These are phyloP conservation scores for Drosophila pegasa DNA, from an alignment of 2,888 invertebrate genomes.

Conservation along the genomic window DNA sequence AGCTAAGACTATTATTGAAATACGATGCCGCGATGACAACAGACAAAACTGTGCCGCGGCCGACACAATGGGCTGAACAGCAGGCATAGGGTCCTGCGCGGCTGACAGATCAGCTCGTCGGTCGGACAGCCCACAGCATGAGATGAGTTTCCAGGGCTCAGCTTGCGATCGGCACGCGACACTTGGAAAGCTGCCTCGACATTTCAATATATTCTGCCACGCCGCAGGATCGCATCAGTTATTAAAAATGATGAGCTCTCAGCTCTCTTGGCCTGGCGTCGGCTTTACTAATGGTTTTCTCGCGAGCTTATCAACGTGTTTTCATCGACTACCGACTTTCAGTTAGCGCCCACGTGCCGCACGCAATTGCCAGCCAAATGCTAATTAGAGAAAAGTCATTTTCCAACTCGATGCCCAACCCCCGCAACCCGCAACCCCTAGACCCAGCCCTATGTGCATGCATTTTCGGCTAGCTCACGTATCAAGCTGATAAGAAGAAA, in stretches of 20 bases:
- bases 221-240: constrained; percentile 66
- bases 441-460: constrained; percentile 23
- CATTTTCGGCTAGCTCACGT: constrained; percentile 18
- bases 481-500: constrained; percentile 26
- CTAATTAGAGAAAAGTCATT: constrained; percentile 48
- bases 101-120: constrained; percentile 41
- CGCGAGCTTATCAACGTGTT: constrained; percentile 65
- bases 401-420: constrained; percentile 9
- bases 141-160: constrained; percentile 57
- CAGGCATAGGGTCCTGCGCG: constrained; percentile 21
- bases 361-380: constrained; percentile 50
- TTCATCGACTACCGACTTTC: constrained; percentile 38
- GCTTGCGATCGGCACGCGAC: constrained; percentile 78
- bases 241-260: constrained; percentile 56
- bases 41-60: constrained; percentile 49
- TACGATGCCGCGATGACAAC: constrained; percentile 74
- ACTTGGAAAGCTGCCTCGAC: constrained; percentile 45
- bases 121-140: constrained; percentile 66
- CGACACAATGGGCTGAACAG: constrained; percentile 30
- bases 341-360: constrained; percentile 49
- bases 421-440: constrained; percentile 3
- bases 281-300: constrained; percentile 66
- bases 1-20: constrained; percentile 73
- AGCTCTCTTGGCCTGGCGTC: not conserved
- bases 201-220: constrained; percentile 58